Evolutionary conservation across 2,797 vertebrate genomes (phyloP).

Genomic region (Neomorphus geoffroyi): DNA sequence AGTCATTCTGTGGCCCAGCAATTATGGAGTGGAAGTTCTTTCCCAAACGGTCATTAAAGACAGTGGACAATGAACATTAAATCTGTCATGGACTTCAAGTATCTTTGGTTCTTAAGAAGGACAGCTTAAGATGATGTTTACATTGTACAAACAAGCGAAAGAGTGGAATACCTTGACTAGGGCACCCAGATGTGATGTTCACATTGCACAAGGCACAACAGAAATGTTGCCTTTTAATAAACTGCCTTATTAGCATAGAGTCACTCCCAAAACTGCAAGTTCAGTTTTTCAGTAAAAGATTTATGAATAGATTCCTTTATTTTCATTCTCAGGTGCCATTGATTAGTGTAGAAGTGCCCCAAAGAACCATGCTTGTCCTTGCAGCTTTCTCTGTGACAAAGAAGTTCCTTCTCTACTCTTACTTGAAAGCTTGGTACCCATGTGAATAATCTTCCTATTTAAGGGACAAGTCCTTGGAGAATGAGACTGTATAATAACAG

Average conservation of each 20-base stretch:
- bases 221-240: background rate
- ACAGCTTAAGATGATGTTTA: background rate
- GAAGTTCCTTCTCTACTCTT: background rate
- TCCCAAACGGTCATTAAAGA: background rate
- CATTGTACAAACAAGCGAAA: background rate
- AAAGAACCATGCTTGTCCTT: background rate
- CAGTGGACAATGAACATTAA: background rate
- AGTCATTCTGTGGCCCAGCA: background rate
- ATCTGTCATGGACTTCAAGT: too few relatives aligned
- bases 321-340: background rate
- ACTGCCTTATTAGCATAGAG: background rate
- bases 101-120: too few relatives aligned
- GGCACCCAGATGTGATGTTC: background rate
- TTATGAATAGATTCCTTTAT: background rate
- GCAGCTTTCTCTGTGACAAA: background rate
- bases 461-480: background rate
- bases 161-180: background rate
- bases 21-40: background rate
- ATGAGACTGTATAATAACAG: background rate
- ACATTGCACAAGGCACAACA: background rate
- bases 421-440: background rate
- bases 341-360: background rate
- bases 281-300: background rate
- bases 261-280: background rate
- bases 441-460: background rate